phyloP scores from a whole-genome alignment of 2,888 invertebrate genomes.

The Thysanoteuthis rhombus region DNA sequence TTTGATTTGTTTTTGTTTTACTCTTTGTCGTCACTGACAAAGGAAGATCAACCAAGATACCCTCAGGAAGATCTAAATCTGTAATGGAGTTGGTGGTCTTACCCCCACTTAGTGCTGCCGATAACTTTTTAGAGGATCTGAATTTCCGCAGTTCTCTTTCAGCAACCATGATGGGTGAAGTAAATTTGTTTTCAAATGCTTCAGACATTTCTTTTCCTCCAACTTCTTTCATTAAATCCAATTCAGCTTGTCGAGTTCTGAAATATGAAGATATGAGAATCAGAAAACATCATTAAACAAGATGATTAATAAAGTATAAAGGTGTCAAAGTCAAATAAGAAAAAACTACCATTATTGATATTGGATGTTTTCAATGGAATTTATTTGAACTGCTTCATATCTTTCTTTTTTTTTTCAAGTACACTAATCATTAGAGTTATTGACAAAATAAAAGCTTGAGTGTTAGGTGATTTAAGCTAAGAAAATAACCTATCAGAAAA shows the following conservation, averaged over 20 bases:
- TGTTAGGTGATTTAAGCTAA: too few relatives aligned
- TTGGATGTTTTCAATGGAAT: too few relatives aligned
- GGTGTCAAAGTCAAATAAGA: too few relatives aligned
- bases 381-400: too few relatives aligned
- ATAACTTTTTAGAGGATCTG: slow-evolving; percentile 41
- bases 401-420: too few relatives aligned
- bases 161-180: slow-evolving; percentile 56
- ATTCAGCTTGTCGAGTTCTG: background rate
- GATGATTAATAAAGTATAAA: too few relatives aligned
- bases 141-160: slow-evolving; percentile 54
- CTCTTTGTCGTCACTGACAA: background rate
- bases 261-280: background rate
- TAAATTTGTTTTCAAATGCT: background rate
- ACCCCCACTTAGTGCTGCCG: too few relatives aligned
- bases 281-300: background rate
- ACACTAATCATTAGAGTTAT: too few relatives aligned
- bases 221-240: background rate
- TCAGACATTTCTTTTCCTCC: background rate
- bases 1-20: background rate
- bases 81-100: background rate
- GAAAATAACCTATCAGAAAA: too few relatives aligned
- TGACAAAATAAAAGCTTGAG: too few relatives aligned
- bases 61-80: background rate
- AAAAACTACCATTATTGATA: too few relatives aligned
- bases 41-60: slow-evolving; percentile 1